Base-by-base conservation (phyloP, 2,113 vertebrate genomes). In the Thamnaconus septentrionalis region DNA sequence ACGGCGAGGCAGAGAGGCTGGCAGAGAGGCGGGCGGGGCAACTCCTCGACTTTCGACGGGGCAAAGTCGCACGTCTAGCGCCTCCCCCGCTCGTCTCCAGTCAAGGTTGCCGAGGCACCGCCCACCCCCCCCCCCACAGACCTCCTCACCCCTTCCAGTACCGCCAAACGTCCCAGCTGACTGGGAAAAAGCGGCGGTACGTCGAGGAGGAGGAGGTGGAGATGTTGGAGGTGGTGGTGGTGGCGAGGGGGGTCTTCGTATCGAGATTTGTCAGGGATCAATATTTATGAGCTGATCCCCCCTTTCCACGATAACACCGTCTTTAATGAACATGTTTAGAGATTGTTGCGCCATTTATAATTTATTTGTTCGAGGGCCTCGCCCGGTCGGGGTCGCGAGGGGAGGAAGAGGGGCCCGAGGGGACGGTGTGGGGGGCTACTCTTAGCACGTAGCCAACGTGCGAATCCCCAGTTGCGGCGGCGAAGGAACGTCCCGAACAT, bases 241-340 rank as follows among this genome's bases (percentile, higher is more conserved):
- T 6, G 47, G 58, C 59, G 62, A 60, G 40, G 58, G 48, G 4
- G 48, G 56, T n/a, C n/a, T n/a, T n/a, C 87, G 80, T 82, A 12
- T 82, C 45, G 73, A 85, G 83, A 90, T 91, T 91, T 89, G 85
- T 81, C 90, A 87, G 84, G 89, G 88, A 89, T 85, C 92, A 92
- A 92, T 92, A 91, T 92, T 92, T 77, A 91, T 91, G 88, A 90
- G 87, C 81, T 49, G 75, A 72, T 76, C 64, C 72, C 18, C 18
- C 18, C 76, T 85, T 76, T 82, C 66, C 10, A 79, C 82, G 64
- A 85, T 79, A 85, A 78, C 49, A 65, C 84, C 85, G 88, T 85
- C 87, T 91, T 88, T 90, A 91, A 91, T 91, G 87, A 92, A 92
- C 87, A 90, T 88, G 87, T 90, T 91, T 87, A 85, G 85, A 90